Base-by-base conservation (phyloP, 2,797 vertebrate genomes). In the Microchirus variegatus region DNA sequence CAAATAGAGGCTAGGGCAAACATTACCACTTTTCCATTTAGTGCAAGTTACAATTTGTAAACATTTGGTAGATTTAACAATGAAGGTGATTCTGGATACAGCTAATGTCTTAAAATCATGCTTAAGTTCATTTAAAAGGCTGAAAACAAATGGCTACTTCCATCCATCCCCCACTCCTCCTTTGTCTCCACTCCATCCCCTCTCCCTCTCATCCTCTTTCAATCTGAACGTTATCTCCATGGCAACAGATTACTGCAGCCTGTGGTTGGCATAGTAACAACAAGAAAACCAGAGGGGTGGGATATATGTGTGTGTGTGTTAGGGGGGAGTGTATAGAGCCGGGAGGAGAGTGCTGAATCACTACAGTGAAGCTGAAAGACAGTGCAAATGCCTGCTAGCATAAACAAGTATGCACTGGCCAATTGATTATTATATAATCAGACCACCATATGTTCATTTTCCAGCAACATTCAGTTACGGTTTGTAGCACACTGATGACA, bases 211-310 rank as follows among this genome's bases (percentile, higher is more conserved):
- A 84, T 85, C 77, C 87, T 87, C 70, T 77, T 87, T 90, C 84
- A 91, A 91, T 91, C 86, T 82, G 74, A 90, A 88, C 73, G 40
- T 80, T 75, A 90, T 92, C 83, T 58, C 91, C 84, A 93, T 92
- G 80, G 93, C 90, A 92, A 93, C 93, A 90, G 90, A 93, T 91
- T 88, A 93, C 89, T 92, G 90, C 91, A 92, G 90, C 89, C 88
- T 70, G 77, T 64, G 82, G 92, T 93, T 90, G 82, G 92, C 88
- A 91, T 90, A 77, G 92, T 82, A 91, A 94, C 91, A 85, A 78
- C 64, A 50, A 76, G 70, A 88, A 62, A 75, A 86, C 73, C 26
- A 13, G 71, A 55, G 48, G 65, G 70, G 54, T 56, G 53, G 66
- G 38, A 41, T 44, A 13, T 44, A 17, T 19, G 46, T 16, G 46